A percentile compares a stretch with the other conserved stretches of the same genome.
Conservation (phyloP, 2,797 vertebrate genomes). For the Pseudotriccus pelzelni region DNA sequence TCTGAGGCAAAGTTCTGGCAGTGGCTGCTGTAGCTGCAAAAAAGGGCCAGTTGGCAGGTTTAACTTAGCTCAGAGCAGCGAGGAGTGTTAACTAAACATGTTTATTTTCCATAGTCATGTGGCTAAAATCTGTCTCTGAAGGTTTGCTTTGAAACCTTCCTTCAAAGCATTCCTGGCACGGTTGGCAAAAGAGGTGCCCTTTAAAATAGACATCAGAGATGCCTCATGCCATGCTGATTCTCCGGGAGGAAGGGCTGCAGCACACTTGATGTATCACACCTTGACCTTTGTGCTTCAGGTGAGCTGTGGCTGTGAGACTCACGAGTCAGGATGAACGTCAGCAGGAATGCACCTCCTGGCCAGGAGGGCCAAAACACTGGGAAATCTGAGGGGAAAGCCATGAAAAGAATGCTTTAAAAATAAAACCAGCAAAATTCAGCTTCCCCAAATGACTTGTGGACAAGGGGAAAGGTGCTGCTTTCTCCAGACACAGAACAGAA, state of each 20-base stretch:
- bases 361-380: background rate
- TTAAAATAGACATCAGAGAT: background rate
- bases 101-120: background rate
- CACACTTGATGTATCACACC: background rate
- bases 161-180: background rate
- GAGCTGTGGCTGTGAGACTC: background rate
- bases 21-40: background rate
- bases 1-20: background rate
- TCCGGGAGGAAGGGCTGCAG: background rate
- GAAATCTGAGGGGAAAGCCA: background rate
- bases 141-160: background rate
- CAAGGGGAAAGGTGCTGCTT: background rate
- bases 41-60: background rate
- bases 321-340: background rate
- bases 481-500: background rate
- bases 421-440: background rate
- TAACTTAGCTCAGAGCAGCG: background rate
- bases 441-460: background rate
- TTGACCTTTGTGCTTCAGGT: background rate
- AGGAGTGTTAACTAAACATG: background rate
- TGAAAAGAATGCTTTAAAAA: background rate
- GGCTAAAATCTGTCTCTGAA: background rate
- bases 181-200: background rate
- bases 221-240: background rate
- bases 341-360: background rate